Evolutionary conservation across 2,888 invertebrate species (phyloP).

Genomic region (Callyntrura sp.): DNA sequence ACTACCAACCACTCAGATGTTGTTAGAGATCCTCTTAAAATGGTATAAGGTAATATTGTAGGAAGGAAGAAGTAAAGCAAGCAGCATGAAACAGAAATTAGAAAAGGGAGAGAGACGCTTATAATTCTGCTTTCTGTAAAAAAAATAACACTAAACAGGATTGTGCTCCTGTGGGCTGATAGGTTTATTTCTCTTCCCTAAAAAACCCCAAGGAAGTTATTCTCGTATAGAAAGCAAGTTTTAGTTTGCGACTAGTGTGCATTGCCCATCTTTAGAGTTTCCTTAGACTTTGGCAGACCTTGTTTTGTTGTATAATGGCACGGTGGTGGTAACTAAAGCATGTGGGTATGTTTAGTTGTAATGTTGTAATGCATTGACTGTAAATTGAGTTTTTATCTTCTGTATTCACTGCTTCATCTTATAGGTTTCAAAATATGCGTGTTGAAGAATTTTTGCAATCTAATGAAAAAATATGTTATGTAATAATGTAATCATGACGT

Average conservation of each 20-base stretch:
- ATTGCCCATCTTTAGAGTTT: too few species aligned
- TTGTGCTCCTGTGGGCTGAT: too few species aligned
- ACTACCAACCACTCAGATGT: neutral
- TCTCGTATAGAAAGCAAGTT: too few species aligned
- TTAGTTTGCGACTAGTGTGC: too few species aligned
- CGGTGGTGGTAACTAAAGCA: neutral
- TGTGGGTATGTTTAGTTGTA: neutral
- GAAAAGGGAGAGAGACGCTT: neutral
- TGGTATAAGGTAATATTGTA: neutral
- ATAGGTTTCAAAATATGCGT: slow-evolving; percentile 6
- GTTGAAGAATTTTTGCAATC: neutral
- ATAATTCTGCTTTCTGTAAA: too few species aligned
- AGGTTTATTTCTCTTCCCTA: too few species aligned
- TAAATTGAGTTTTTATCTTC: neutral
- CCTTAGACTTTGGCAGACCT: too few species aligned
- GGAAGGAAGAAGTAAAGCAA: slow-evolving; percentile 3
- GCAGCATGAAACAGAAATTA: neutral
- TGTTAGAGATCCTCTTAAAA: neutral
- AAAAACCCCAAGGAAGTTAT: too few species aligned
- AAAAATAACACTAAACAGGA: too few species aligned
- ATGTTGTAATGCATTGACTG: too few species aligned
- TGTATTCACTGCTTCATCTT: neutral
- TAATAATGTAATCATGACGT: too few species aligned
- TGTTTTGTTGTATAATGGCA: too few species aligned
- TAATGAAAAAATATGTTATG: neutral